Evolutionary conservation across 2,113 vertebrate genomes (phyloP).

Genomic region (Poeciliopsis retropinna): DNA sequence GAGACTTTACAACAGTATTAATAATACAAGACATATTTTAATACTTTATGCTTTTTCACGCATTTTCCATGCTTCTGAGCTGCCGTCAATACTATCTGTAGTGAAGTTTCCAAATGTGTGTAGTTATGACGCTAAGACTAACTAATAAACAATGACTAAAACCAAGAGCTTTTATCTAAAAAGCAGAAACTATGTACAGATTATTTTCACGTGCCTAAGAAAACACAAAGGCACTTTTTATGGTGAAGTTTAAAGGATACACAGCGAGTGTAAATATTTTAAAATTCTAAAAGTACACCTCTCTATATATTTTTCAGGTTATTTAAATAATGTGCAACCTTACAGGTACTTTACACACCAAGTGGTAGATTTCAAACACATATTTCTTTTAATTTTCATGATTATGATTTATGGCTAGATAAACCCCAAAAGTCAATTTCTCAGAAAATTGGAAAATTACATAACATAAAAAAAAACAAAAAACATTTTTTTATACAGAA

Average conservation of each 20-base stretch:
- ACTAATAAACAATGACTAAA: constrained; percentile 2
- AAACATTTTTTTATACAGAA: too few relatives aligned
- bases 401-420: not conserved
- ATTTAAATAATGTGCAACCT: too few relatives aligned
- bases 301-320: not conserved
- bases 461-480: too few relatives aligned
- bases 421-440: not conserved
- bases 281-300: not conserved
- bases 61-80: constrained; percentile 3
- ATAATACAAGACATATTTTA: constrained; percentile 2
- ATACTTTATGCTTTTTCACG: not conserved
- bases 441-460: too few relatives aligned
- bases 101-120: not conserved
- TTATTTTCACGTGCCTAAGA: constrained; percentile 29
- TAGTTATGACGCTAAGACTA: not conserved
- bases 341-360: not conserved
- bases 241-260: constrained; percentile 8
- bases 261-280: not conserved
- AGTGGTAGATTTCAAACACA: not conserved
- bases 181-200: constrained; percentile 16
- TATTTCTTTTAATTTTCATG: not conserved
- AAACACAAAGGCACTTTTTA: constrained; percentile 60
- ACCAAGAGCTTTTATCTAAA: not conserved
- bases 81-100: constrained; percentile 4
- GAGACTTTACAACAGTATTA: not conserved